Evolutionary conservation across 2,797 vertebrate genomes (phyloP), one percentile per base, ranked within the genome.

Genomic region (Decapterus maruadsi): DNA sequence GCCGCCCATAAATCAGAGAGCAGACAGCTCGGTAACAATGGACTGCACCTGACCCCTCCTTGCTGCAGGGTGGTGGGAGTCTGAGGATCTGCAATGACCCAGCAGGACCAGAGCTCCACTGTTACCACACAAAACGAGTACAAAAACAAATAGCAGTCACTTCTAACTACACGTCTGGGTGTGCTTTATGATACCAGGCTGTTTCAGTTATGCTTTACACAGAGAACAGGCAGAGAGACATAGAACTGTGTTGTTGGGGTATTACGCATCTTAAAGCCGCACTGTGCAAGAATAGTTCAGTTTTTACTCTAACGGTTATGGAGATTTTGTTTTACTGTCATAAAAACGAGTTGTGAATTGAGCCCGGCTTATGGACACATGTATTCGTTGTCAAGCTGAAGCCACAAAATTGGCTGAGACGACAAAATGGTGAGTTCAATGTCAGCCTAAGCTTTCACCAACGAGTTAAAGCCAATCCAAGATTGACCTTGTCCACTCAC

Each of bases 1-100:
- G 82, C 80, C 81, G 78, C 51, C 31, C 51, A 72, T 88, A 71
- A 86, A 86, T 90, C 85, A 87, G 40, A 58, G 43, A 40, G 20
- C 40, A 74, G 85, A 64, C 83, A 80, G 77, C 84, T 82, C 45
- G 22, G 36, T 60, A 88, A 90, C 81, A 86, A 89, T 83, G 75
- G 86, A 84, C 84, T 87, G 58, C 81, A 77, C 82, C 85, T 91
- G 87, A 94, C 91, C 89, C 92, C 83, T 87, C 51, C 63, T 63
- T 83, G 74, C 54, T 54, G 68, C 73, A 31, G 65, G 72, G 53
- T 38, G 45, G 59, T 42, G 58, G 1, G 61, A 71, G 69, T 62
- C 71, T 60, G 50, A 14, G 38, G 43, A 57, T 56, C 10, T 51
- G 45, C 42, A 11, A 11, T 26, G 13, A 29, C 58, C 5, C 64